phyloP scores from a whole-genome alignment of 2,888 invertebrate genomes.

The Sphaerophoria taeniata region DNA sequence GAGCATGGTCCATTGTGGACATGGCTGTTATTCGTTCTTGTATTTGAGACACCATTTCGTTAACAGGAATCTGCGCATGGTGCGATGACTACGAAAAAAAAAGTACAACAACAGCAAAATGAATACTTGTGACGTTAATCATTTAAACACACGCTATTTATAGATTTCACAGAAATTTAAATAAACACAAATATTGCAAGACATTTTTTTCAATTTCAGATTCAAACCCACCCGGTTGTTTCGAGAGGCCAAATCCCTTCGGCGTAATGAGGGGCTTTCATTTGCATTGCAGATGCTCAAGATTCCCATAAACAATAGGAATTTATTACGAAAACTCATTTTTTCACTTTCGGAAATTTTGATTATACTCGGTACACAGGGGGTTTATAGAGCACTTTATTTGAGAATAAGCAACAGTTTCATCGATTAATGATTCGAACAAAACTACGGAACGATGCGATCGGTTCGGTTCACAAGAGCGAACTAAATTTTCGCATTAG shows the following conservation, averaged over 20 bases:
- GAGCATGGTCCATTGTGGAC: conserved; percentile 81
- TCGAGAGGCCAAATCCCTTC: conserved; percentile 21
- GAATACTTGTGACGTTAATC: conserved; percentile 44
- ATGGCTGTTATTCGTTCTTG: conserved; percentile 81
- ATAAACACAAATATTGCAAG: neutral
- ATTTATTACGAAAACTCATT: conserved; percentile 40
- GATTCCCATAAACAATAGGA: conserved; percentile 46
- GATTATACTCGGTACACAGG: neutral
- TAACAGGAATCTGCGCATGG: conserved; percentile 53
- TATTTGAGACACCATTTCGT: conserved; percentile 79
- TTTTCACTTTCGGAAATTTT: too few relatives aligned
- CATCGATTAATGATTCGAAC: neutral
- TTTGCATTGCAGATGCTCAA: conserved; percentile 50
- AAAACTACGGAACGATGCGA: conserved; percentile 17
- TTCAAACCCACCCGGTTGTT: conserved; percentile 62
- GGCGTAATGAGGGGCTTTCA: too few relatives aligned
- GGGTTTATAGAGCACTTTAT: conserved; percentile 17
- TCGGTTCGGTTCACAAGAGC: conserved; percentile 47
- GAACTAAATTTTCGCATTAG: conserved; percentile 44
- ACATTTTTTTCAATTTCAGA: neutral
- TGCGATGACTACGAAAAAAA: conserved; percentile 48
- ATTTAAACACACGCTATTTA: conserved; percentile 46
- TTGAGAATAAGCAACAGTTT: neutral
- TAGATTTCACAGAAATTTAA: conserved; percentile 38
- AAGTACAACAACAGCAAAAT: conserved; percentile 1